A percentile compares a stretch with the other conserved stretches of the same genome.
Conservation (phyloP, 2,797 vertebrate species). For the Triplophysa bombifrons region DNA sequence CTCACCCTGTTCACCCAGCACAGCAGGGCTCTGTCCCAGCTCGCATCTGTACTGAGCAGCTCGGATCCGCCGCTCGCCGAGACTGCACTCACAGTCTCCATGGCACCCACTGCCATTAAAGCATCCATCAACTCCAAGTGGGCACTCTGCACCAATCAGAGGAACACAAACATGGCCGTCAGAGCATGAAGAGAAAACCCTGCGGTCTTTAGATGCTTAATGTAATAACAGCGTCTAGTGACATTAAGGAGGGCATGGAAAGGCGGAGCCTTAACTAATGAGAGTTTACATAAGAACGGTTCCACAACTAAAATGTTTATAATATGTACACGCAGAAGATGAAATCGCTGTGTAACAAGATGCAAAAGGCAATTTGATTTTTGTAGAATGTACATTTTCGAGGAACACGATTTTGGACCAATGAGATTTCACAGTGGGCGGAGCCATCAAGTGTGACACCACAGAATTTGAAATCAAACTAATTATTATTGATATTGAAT, state of each 20-base stretch:
- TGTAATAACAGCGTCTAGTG: slow-evolving; percentile 54
- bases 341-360: neutral
- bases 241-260: slow-evolving; percentile 38
- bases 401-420: neutral
- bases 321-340: neutral
- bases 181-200: slow-evolving; percentile 42
- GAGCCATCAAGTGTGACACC: neutral
- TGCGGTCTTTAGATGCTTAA: slow-evolving; percentile 48
- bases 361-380: neutral
- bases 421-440: neutral
- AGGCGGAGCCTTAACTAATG: neutral
- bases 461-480: neutral
- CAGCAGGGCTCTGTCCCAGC: slow-evolving; percentile 83
- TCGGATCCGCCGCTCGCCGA: slow-evolving; percentile 68
- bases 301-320: too few relatives aligned
- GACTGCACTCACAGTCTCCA: slow-evolving; percentile 79
- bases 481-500: too few relatives aligned
- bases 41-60: slow-evolving; percentile 66
- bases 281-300: too few relatives aligned
- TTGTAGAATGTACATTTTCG: neutral
- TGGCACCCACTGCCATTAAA: slow-evolving; percentile 84
- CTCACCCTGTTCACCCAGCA: slow-evolving; percentile 87
- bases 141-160: slow-evolving; percentile 78
- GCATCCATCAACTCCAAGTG: slow-evolving; percentile 88
- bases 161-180: slow-evolving; percentile 47